Conservation (phyloP, 2,888 invertebrate species). For the Leptura quadrifasciata region DNA sequence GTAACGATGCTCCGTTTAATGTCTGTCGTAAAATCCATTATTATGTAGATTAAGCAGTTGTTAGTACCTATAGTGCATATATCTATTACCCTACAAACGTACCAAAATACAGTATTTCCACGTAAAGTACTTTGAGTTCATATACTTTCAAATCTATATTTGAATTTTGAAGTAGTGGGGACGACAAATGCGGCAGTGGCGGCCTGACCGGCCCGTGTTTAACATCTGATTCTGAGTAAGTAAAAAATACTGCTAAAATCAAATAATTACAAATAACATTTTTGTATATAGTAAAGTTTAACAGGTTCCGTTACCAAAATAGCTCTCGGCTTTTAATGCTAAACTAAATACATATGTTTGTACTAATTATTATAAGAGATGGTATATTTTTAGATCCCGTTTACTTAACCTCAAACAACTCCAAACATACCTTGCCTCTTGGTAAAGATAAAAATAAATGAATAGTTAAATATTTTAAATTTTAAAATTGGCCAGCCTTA, state of each 20-base stretch:
- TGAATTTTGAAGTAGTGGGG: conserved; percentile 68
- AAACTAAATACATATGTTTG: conserved; percentile 32
- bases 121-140: conserved; percentile 59
- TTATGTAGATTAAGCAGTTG: neutral
- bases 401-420: conserved; percentile 47
- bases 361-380: conserved; percentile 20
- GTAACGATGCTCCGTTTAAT: neutral
- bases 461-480: neutral
- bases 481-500: neutral
- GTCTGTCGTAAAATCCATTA: neutral
- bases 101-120: conserved; percentile 46
- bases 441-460: neutral
- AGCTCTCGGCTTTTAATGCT: conserved; percentile 16
- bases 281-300: conserved; percentile 13
- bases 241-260: conserved; percentile 46
- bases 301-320: conserved; percentile 11
- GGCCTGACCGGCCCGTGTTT: conserved; percentile 69
- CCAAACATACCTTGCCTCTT: conserved; percentile 6
- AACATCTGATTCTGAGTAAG: conserved; percentile 68
- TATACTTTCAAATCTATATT: conserved; percentile 64
- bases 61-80: conserved; percentile 13
- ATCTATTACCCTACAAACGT: conserved; percentile 12
- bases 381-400: conserved; percentile 38
- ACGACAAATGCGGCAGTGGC: conserved; percentile 67
- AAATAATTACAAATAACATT: neutral